Conservation (phyloP, 2,113 vertebrate genomes). For the Lagopus leucura region DNA sequence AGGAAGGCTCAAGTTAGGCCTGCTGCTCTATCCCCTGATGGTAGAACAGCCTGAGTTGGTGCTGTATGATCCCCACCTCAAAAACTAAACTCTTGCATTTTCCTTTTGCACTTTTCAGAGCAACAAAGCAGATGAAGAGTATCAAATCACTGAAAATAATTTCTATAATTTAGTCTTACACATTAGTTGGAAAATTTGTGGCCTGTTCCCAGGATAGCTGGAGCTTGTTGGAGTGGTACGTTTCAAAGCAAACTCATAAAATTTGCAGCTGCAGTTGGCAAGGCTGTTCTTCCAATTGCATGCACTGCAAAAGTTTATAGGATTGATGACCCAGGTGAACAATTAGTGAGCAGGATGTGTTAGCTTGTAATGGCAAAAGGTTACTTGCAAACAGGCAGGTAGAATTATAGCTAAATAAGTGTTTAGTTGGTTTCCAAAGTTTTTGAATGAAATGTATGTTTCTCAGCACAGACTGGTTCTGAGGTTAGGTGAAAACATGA, state of each 20-base stretch:
- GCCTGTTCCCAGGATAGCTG: background rate
- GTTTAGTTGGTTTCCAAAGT: background rate
- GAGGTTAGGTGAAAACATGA: background rate
- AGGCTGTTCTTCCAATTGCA: background rate
- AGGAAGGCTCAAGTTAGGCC: background rate
- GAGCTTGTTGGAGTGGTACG: background rate
- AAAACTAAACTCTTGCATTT: background rate
- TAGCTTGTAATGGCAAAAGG: background rate
- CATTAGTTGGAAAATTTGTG: background rate
- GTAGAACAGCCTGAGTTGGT: background rate
- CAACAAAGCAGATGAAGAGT: background rate
- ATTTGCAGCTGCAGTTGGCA: background rate
- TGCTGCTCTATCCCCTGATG: too few relatives aligned
- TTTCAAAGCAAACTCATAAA: background rate
- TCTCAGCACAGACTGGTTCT: background rate
- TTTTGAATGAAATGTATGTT: background rate
- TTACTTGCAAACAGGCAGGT: background rate
- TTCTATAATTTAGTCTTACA: background rate
- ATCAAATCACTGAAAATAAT: background rate
- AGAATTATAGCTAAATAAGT: background rate
- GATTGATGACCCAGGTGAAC: rapidly evolving
- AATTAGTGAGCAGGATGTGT: background rate
- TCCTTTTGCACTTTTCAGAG: background rate
- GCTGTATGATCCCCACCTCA: background rate
- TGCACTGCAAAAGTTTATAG: rapidly evolving